Base-by-base conservation (phyloP, 2,888 invertebrate genomes). In the Myathropa florea region DNA sequence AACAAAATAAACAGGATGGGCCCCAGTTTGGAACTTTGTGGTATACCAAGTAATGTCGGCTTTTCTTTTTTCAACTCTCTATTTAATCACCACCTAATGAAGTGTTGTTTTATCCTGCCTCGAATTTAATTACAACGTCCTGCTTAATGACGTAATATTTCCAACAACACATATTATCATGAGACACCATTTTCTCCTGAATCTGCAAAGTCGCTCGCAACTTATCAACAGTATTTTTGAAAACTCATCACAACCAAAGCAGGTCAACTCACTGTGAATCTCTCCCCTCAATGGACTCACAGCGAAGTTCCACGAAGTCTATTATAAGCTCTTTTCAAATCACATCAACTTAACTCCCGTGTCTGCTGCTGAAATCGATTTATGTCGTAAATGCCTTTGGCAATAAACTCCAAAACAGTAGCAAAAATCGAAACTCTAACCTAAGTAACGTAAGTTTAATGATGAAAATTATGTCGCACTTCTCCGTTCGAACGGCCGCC, bases 381-480 rank as follows among this genome's bases (percentile, higher is more conserved):
- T 57, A 12, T 9, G 63, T 63, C n/a, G 21, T 14, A 21, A 63
- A n/a, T 63, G 23, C 63, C 63, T n/a, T 3, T 3, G 26, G 26
- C 28, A 63, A 23, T 24, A 7, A 57, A 57, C 14, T 24, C 57
- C 24, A 14, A 24, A 18, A 18, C n/a, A 21, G 21, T 18, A n/a
- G 18, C 53, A 4, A 24, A 30, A 46, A 28, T 26, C 30, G 10
- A 30, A 63, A 61, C 61, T 33, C 53, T 46, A 63, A 72, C 61
- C 53, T n/a, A 23, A 63, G 63, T n/a, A 77, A 61, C 28, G 59
- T 33, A 67, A 73, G 72, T 73, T 80, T 67, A 80, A 80, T 73
- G 72, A 30, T 36, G 26, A 55, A 73, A 80, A 73, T 73, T 73
- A 60, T 73, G 60, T 67, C 80, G 72, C 80, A 72, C 26, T 72